These are phyloP conservation scores for Discoglossus pictus DNA, from an alignment of 2,797 vertebrate species.

Conservation along the genomic window DNA sequence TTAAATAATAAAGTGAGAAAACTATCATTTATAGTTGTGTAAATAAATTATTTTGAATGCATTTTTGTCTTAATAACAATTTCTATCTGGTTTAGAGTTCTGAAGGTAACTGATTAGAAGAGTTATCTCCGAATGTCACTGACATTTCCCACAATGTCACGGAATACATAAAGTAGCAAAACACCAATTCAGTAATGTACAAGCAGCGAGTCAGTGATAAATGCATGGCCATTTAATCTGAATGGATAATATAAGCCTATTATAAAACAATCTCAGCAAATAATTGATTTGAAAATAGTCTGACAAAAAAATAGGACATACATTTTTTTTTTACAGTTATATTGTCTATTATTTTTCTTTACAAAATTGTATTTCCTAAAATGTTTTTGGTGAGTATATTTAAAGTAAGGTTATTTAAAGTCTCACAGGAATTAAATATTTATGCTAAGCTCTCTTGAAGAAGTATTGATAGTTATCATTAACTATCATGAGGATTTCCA, in stretches of 20 bases:
- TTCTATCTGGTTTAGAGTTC: not conserved
- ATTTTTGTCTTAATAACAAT: not conserved
- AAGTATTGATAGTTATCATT: too few species aligned
- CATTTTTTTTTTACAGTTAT: not conserved
- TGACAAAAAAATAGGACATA: slow-evolving; percentile 1
- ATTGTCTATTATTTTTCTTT: not conserved
- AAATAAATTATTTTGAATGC: not conserved
- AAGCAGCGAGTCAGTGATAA: not conserved
- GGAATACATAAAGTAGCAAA: not conserved
- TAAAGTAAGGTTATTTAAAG: too few species aligned
- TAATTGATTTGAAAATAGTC: not conserved
- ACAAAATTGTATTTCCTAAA: slow-evolving; percentile 1
- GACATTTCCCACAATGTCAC: not conserved
- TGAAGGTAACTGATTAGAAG: not conserved
- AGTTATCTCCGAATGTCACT: not conserved
- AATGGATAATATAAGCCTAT: slow-evolving; percentile 17
- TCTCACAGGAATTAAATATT: too few species aligned
- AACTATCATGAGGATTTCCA: too few species aligned
- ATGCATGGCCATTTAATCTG: slow-evolving; percentile 2
- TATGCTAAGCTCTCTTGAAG: too few species aligned
- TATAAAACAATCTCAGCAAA: slow-evolving; percentile 14
- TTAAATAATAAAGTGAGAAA: too few species aligned
- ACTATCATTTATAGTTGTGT: not conserved
- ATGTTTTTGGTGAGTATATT: not conserved
- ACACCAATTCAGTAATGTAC: not conserved